These are phyloP conservation scores for Lithophane leautieri DNA, from an alignment of 2,888 invertebrate species.

Conservation along the genomic window DNA sequence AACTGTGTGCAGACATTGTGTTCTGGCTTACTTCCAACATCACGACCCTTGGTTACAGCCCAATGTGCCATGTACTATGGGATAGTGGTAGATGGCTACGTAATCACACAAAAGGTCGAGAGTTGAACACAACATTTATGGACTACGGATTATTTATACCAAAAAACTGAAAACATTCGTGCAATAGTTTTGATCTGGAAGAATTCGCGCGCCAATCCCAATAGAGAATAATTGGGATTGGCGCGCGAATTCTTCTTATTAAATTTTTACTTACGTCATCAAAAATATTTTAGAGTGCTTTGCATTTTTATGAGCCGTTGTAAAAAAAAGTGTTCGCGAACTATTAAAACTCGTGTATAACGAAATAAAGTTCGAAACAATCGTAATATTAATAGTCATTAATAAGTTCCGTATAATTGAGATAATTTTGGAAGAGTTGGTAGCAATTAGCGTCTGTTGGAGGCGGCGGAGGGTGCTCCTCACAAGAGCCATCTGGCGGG, in stretches of 20 bases:
- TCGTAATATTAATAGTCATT: constrained; percentile 72
- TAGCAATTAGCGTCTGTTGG: constrained; percentile 87
- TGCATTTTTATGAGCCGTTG: constrained; percentile 24
- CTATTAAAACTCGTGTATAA: constrained; percentile 29
- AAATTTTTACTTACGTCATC: constrained; percentile 28
- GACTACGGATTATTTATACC: not conserved
- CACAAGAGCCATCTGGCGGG: constrained; percentile 86
- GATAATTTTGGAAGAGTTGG: constrained; percentile 87
- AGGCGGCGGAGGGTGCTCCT: constrained; percentile 80
- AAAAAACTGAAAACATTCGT: constrained; percentile 8
- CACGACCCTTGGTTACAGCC: constrained; percentile 77
- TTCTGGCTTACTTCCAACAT: constrained; percentile 83
- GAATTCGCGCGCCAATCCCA: constrained; percentile 14
- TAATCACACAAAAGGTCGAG: constrained; percentile 50
- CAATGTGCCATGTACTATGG: constrained; percentile 69
- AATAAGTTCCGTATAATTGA: constrained; percentile 77
- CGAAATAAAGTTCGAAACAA: constrained; percentile 50
- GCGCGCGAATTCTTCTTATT: constrained; percentile 46
- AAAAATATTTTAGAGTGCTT: constrained; percentile 23
- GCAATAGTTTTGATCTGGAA: constrained; percentile 11
- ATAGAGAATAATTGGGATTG: no score
- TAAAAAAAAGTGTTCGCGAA: not conserved
- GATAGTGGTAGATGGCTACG: constrained; percentile 64
- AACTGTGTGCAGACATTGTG: constrained; percentile 82
- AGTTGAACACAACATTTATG: constrained; percentile 7